These are phyloP conservation scores for Synergus itoensis DNA, from an alignment of 2,888 invertebrate species.

Conservation along the genomic window DNA sequence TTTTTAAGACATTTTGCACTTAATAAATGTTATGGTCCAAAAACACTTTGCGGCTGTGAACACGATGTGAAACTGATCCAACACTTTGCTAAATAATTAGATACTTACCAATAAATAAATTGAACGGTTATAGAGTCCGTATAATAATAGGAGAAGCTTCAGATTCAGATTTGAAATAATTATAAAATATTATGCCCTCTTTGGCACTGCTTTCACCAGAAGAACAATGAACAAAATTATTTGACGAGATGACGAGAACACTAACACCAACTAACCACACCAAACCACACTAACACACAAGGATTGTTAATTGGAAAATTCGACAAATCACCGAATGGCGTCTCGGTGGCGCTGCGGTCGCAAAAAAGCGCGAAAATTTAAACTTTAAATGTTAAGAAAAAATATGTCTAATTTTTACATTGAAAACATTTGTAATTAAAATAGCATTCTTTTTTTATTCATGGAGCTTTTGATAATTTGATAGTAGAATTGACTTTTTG, in stretches of 20 bases:
- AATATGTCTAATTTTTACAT: no score
- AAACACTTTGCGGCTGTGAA: neutral
- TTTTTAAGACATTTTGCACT: neutral
- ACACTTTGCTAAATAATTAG: neutral
- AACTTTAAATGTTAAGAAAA: no score
- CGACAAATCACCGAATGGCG: slow-evolving; percentile 7
- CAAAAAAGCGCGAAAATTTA: neutral
- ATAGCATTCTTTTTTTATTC: no score
- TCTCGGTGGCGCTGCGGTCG: neutral
- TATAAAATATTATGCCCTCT: neutral
- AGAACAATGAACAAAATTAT: no score
- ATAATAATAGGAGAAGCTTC: neutral
- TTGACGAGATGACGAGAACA: no score
- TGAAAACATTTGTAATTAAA: no score
- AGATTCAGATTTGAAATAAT: neutral
- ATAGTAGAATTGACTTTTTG: no score
- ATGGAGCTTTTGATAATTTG: no score
- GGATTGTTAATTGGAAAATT: no score
- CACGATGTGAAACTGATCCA: neutral
- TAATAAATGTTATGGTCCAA: neutral
- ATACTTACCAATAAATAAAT: neutral
- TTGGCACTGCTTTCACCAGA: neutral
- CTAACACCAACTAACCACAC: no score
- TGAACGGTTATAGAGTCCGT: neutral
- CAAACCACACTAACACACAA: no score